Base-by-base conservation (phyloP, 2,888 invertebrate genomes). In the Plebejus melissa region DNA sequence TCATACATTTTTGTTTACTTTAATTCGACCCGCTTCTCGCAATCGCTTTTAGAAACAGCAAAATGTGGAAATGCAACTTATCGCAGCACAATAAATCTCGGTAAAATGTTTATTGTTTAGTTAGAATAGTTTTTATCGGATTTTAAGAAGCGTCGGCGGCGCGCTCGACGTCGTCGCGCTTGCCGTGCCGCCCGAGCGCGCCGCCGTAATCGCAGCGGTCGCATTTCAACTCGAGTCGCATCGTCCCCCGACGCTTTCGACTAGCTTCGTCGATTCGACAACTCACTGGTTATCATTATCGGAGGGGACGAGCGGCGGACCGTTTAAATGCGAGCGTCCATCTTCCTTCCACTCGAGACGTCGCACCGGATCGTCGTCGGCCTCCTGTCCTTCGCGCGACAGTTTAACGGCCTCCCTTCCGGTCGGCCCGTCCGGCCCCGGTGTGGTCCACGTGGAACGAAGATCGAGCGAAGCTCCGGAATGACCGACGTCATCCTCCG, bases 101-200 rank as follows among this genome's bases (percentile, higher is more conserved):
- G 84, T 85, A 83, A 81, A 80, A 79, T 76, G 79, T 81, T 80
- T 80, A 80, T 79, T 76, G 79, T 81, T 80, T 80, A 82, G 82
- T 80, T 83, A 82, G 79, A 82, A 80, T 84, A 83, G 81, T 79
- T 80, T 80, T 82, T 83, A 83, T 82, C 80, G 80, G 84, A 84
- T 86, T 87, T 88, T 86, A 85, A 88, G 88, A 88, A 90, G 90
- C 90, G 91, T 89, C 90, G 89, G 81, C 85, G 84, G 79, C 80
- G 77, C 79, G 82, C 86, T 58, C 75, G 57, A 50, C 84, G 74
- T 75, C 22, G 60, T 58, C 74, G 78, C 79, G 76, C 78, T 77
- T 74, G 54, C 54, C 13, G 54, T 11, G 16, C 54, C 75, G 76
- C 32, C 70, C 60, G 71, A 50, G 65, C 60, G 72, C 70, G 70